Conservation (phyloP, 1,140 invertebrate species). For the Protaetia brevitarsis region DNA sequence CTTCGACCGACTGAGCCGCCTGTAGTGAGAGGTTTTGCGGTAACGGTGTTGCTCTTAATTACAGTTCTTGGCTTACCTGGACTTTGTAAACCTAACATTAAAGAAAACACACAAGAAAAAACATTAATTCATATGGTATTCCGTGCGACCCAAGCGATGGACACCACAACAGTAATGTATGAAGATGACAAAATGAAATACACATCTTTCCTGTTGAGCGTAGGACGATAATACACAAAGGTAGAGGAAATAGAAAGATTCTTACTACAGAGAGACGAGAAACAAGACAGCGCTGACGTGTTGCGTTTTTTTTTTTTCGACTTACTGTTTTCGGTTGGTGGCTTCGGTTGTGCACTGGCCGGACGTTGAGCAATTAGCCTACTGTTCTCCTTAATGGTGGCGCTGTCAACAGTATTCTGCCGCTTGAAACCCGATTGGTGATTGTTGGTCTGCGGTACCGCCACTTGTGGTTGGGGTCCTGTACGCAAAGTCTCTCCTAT, state of each 20-base stretch:
- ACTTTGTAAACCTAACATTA: slow-evolving; percentile 53
- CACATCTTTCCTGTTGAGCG: slow-evolving; percentile 19
- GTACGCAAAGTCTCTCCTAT: slow-evolving; percentile 51
- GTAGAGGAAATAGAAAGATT: neutral
- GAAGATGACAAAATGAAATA: slow-evolving; percentile 27
- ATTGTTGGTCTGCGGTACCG: slow-evolving; percentile 57
- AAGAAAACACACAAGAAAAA: slow-evolving; percentile 27
- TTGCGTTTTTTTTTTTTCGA: neutral
- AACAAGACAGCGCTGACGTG: neutral
- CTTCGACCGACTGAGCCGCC: slow-evolving; percentile 64
- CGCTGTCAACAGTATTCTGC: slow-evolving; percentile 88
- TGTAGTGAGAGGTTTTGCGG: slow-evolving; percentile 52
- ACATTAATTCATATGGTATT: slow-evolving; percentile 25
- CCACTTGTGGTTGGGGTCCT: slow-evolving; percentile 61
- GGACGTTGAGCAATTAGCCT: slow-evolving; percentile 67
- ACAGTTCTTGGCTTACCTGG: slow-evolving; percentile 62
- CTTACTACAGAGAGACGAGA: neutral
- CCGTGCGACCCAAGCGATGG: slow-evolving; percentile 19
- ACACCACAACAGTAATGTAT: neutral
- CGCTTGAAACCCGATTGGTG: slow-evolving; percentile 64
- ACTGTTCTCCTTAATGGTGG: slow-evolving; percentile 88
- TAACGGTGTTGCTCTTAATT: slow-evolving; percentile 67
- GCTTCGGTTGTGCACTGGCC: slow-evolving; percentile 69
- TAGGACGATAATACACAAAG: neutral
- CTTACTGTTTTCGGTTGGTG: slow-evolving; percentile 65